These are phyloP conservation scores for Leucoma salicis DNA, from an alignment of 2,888 invertebrate species.

Conservation along the genomic window DNA sequence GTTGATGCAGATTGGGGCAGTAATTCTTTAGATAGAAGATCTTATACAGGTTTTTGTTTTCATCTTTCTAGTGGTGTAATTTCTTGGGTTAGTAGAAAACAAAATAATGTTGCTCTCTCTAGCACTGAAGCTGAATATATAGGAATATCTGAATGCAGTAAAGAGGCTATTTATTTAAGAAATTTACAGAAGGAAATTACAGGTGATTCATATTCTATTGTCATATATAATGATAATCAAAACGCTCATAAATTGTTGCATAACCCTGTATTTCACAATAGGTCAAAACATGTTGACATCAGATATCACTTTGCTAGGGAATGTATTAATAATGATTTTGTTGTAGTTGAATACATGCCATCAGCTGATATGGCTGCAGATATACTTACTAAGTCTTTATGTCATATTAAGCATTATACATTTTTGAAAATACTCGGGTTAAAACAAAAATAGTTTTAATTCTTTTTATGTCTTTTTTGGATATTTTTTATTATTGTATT, in stretches of 20 bases:
- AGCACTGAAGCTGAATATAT: no score
- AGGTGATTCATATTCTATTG: background rate
- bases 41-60: background rate
- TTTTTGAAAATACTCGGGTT: background rate
- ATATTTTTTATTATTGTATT: no score
- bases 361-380: background rate
- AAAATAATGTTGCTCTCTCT: background rate
- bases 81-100: background rate
- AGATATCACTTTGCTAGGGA: background rate
- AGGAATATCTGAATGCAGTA: background rate
- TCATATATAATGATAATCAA: background rate
- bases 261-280: background rate
- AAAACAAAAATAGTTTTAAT: no score
- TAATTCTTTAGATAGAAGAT: background rate
- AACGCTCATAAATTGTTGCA: background rate
- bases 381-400: background rate
- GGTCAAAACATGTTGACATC: background rate
- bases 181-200: background rate
- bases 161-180: background rate
- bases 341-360: background rate
- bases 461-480: no score
- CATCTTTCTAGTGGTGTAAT: background rate
- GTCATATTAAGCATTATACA: background rate
- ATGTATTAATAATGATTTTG: background rate
- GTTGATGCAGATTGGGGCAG: constrained; percentile 1